Evolutionary conservation across 2,888 invertebrate genomes (phyloP).

Genomic region (Cerastoderma edule): DNA sequence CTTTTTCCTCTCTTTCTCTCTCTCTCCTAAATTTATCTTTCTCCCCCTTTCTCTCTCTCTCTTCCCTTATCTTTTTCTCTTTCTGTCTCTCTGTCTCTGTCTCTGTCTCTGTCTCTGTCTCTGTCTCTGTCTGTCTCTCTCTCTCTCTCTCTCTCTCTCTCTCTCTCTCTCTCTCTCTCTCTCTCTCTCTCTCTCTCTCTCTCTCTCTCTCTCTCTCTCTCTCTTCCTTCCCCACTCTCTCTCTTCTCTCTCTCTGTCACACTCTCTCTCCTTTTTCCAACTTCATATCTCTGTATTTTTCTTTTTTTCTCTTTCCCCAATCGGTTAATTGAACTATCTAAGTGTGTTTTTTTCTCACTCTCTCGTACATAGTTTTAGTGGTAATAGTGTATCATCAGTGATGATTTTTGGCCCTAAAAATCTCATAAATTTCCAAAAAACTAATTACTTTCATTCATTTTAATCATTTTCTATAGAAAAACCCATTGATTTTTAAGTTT

Average conservation of each 20-base stretch:
- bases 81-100: not conserved
- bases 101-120: not conserved
- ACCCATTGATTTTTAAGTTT: too few relatives aligned
- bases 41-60: not conserved
- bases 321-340: too few relatives aligned
- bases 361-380: too few relatives aligned
- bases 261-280: not conserved
- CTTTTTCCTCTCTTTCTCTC: not conserved
- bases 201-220: not conserved
- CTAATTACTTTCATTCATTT: too few relatives aligned
- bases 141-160: conserved; percentile 1
- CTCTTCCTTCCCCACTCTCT: not conserved
- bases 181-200: not conserved
- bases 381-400: too few relatives aligned
- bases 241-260: not conserved
- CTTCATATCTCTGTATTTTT: not conserved
- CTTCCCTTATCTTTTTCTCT: not conserved
- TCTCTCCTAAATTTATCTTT: not conserved
- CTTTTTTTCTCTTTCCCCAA: not conserved
- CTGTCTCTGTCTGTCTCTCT: not conserved
- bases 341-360: too few relatives aligned
- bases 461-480: too few relatives aligned
- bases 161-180: conserved; percentile 1
- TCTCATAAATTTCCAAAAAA: too few relatives aligned
- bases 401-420: too few relatives aligned